phyloP scores from a whole-genome alignment of 2,113 vertebrate species.

The Otis tarda region DNA sequence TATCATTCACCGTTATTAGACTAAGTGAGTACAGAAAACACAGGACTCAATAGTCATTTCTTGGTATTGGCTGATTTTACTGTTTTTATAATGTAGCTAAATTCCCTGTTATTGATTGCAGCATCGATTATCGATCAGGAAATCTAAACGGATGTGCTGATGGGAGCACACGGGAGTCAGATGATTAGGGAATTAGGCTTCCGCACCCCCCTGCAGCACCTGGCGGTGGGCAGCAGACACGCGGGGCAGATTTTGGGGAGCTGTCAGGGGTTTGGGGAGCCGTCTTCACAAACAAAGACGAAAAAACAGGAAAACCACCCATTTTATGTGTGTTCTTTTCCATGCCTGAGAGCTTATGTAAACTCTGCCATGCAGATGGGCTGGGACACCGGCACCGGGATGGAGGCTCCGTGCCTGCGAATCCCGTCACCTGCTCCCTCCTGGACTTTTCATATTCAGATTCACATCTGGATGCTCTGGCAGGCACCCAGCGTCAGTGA shows the following conservation, averaged over 20 bases:
- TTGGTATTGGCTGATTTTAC: slow-evolving; percentile 66
- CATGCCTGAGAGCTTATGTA: neutral
- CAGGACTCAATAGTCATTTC: slow-evolving; percentile 70
- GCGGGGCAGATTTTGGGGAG: neutral
- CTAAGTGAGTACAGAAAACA: slow-evolving; percentile 65
- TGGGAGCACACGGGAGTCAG: neutral
- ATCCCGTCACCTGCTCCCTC: slow-evolving; percentile 38
- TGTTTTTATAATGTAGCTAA: slow-evolving; percentile 67
- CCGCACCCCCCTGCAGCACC: neutral
- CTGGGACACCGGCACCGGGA: neutral
- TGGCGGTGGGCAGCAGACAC: neutral
- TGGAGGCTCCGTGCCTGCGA: neutral
- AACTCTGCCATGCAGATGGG: neutral
- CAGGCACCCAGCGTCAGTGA: neutral
- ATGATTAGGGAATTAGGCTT: neutral
- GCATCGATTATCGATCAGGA: slow-evolving; percentile 66
- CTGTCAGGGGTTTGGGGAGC: neutral
- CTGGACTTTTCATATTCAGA: slow-evolving; percentile 58
- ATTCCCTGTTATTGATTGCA: slow-evolving; percentile 70
- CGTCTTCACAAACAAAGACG: neutral
- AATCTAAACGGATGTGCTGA: slow-evolving; percentile 59
- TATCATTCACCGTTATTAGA: slow-evolving; percentile 64
- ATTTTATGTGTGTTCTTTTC: neutral
- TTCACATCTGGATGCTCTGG: slow-evolving; percentile 60
- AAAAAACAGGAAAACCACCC: neutral